Conservation (phyloP, 2,113 vertebrate genomes). For the Leucopsar rothschildi region DNA sequence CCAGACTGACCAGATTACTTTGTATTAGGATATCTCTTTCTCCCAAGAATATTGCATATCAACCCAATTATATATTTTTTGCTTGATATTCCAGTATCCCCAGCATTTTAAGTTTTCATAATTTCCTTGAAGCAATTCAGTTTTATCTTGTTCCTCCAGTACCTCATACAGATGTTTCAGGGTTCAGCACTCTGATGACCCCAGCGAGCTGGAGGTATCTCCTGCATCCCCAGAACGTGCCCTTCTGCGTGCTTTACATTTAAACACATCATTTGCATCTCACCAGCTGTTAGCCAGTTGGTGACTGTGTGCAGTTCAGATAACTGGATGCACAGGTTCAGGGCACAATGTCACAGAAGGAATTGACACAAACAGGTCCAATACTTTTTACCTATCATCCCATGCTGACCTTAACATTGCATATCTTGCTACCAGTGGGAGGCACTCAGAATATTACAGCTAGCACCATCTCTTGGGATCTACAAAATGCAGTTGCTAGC, state of each 20-base stretch:
- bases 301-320: not conserved
- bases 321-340: not conserved
- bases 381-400: not conserved
- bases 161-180: not conserved
- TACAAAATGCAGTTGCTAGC: not conserved
- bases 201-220: not conserved
- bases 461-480: not conserved
- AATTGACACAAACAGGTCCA: not conserved
- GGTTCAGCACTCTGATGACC: not conserved
- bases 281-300: not conserved
- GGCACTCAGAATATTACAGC: not conserved
- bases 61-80: not conserved
- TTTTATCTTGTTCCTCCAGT: not conserved
- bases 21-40: not conserved
- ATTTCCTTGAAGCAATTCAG: not conserved
- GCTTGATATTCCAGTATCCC: not conserved
- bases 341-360: not conserved
- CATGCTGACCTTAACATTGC: not conserved
- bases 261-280: not conserved
- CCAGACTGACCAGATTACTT: not conserved
- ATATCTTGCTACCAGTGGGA: not conserved
- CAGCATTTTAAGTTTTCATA: not conserved
- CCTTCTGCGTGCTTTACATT: not conserved
- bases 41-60: not conserved
- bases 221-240: not conserved